phyloP scores from a whole-genome alignment of 2,797 vertebrate genomes.

The Numenius phaeopus region DNA sequence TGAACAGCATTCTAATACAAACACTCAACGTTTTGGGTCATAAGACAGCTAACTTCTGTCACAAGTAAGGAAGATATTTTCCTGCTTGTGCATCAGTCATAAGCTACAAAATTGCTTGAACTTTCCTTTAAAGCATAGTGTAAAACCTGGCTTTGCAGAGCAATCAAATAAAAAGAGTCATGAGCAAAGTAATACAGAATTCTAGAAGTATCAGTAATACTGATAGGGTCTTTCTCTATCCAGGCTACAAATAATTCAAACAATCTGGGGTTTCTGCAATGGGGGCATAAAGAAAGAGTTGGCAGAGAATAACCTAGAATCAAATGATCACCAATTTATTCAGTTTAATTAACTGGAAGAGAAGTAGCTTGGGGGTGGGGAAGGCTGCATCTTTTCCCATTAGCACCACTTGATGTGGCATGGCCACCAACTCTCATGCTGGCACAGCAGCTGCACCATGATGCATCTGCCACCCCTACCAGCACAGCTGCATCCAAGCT shows the following conservation, averaged over 20 bases:
- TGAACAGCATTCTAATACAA: background rate
- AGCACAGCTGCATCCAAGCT: constrained; percentile 43
- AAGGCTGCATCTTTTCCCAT: background rate
- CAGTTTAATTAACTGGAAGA: constrained; percentile 6
- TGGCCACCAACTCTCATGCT: rapidly evolving
- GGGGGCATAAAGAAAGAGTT: background rate
- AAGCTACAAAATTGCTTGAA: background rate
- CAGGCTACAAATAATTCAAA: background rate
- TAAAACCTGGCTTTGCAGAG: background rate
- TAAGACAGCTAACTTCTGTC: background rate
- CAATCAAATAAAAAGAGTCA: background rate
- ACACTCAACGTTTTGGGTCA: background rate
- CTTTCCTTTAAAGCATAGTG: background rate
- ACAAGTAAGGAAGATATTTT: background rate
- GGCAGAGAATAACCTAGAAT: background rate
- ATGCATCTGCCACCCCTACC: background rate
- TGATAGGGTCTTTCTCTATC: background rate
- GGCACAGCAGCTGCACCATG: background rate
- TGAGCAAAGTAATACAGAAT: background rate
- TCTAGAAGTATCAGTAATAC: background rate
- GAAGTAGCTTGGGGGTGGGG: background rate
- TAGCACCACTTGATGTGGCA: background rate
- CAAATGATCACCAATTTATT: background rate
- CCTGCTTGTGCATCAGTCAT: background rate
- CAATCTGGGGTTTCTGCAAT: background rate